Percentiles rank a stretch among this genome's conserved stretches.
Evolutionary conservation across 2,113 vertebrate species (phyloP).

Genomic region (Tetrao urogallus): DNA sequence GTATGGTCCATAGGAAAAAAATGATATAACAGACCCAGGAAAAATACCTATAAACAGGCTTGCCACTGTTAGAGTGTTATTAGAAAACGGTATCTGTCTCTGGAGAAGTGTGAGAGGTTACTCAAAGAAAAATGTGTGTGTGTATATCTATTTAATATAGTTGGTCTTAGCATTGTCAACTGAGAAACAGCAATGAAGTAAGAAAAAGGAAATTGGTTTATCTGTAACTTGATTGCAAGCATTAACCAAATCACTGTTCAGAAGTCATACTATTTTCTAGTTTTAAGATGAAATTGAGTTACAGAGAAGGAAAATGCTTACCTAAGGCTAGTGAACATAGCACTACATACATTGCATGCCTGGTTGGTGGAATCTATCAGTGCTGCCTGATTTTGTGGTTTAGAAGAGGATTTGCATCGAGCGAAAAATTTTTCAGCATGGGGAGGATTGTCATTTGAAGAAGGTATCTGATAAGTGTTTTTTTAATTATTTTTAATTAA

Average conservation of each 20-base stretch:
- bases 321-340: fast-evolving
- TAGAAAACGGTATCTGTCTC: neutral
- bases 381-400: neutral
- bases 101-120: neutral
- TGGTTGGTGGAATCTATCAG: neutral
- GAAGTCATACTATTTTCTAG: fast-evolving
- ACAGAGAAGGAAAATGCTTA: neutral
- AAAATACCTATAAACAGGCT: neutral
- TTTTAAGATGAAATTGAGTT: neutral
- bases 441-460: neutral
- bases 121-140: neutral
- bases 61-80: neutral
- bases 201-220: neutral
- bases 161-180: neutral
- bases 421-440: fast-evolving
- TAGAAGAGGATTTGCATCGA: neutral
- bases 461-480: neutral
- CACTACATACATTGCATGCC: fast-evolving
- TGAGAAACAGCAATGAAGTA: neutral
- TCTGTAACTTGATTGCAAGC: neutral
- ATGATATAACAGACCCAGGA: neutral
- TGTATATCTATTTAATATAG: no score
- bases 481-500: no score
- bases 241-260: neutral
- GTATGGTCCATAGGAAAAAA: neutral